Conservation (phyloP, 2,113 vertebrate species). For the Calidris pugnax region DNA sequence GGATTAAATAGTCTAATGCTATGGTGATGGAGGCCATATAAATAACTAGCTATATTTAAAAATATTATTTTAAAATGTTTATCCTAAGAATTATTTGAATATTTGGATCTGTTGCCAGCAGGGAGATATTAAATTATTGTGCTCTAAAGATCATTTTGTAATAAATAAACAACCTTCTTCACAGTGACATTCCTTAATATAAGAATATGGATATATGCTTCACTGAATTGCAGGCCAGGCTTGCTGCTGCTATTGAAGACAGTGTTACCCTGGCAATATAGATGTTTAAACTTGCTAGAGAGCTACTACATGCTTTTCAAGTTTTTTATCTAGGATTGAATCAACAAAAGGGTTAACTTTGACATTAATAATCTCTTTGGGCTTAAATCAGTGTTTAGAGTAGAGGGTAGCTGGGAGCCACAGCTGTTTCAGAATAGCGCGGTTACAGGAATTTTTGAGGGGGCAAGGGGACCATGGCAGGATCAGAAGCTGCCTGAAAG, state of each 20-base stretch:
- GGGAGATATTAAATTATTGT: background rate
- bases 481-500: background rate
- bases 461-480: background rate
- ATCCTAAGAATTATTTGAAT: background rate
- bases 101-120: background rate
- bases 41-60: background rate
- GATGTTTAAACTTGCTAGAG: background rate
- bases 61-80: background rate
- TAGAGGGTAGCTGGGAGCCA: background rate
- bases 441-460: background rate
- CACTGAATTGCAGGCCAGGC: background rate
- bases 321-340: background rate
- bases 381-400: background rate
- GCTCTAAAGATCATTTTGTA: background rate
- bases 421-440: background rate
- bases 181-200: background rate
- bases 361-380: background rate
- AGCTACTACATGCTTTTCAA: background rate
- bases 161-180: background rate
- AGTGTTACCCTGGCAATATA: background rate
- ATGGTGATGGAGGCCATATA: background rate
- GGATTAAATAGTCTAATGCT: background rate
- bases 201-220: background rate
- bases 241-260: background rate
- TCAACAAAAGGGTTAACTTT: background rate